Evolutionary conservation across 1,140 invertebrate species (phyloP).

Genomic region (Eurosta solidaginis): DNA sequence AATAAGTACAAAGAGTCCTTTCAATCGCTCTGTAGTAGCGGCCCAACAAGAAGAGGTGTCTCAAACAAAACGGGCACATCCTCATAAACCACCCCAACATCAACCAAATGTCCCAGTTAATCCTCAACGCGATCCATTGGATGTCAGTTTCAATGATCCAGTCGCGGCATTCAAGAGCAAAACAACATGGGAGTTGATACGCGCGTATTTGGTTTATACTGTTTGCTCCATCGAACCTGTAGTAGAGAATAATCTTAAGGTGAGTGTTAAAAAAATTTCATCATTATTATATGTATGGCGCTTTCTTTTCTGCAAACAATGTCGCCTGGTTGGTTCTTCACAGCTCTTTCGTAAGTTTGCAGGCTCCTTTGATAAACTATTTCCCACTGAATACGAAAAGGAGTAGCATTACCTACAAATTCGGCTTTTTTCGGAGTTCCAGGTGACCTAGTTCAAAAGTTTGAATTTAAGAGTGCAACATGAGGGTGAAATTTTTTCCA

Average conservation of each 20-base stretch:
- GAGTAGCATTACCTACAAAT: too few species aligned
- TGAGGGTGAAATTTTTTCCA: too few species aligned
- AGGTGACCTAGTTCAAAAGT: too few species aligned
- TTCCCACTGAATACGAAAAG: too few species aligned
- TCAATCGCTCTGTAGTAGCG: conserved; percentile 15
- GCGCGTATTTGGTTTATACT: conserved; percentile 92
- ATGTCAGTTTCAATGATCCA: conserved; percentile 84
- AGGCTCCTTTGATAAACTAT: too few species aligned
- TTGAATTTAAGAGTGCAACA: too few species aligned
- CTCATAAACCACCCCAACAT: not conserved
- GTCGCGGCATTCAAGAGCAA: conserved; percentile 90
- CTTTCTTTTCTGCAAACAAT: too few species aligned
- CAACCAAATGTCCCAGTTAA: conserved; percentile 39
- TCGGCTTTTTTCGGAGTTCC: too few species aligned
- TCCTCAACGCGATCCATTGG: conserved; percentile 75
- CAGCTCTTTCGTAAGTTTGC: too few species aligned
- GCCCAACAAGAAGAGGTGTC: not conserved
- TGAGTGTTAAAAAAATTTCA: conserved; percentile 64
- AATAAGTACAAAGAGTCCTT: not conserved
- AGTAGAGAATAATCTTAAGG: conserved; percentile 94
- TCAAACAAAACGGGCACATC: not conserved
- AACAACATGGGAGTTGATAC: conserved; percentile 88
- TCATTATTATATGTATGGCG: too few species aligned
- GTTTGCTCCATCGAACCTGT: conserved; percentile 88
- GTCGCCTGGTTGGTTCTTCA: too few species aligned